phyloP scores from a whole-genome alignment of 2,888 invertebrate genomes.

The Dicyrtoma fusca region DNA sequence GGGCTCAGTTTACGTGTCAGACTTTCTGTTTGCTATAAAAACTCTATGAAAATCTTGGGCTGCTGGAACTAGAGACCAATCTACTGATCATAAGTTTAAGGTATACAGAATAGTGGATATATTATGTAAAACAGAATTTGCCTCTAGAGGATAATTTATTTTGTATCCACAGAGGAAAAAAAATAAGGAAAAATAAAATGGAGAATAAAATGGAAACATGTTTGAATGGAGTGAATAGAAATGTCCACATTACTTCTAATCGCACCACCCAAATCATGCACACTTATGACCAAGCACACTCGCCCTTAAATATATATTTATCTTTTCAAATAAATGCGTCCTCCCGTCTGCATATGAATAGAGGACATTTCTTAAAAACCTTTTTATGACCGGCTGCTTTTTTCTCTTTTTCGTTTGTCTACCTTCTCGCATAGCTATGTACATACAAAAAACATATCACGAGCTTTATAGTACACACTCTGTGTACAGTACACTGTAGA shows the following conservation, averaged over 20 bases:
- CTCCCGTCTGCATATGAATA: background rate
- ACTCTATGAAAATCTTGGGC: too few species aligned
- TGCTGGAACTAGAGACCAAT: too few species aligned
- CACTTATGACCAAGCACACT: constrained; percentile 2
- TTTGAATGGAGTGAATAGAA: background rate
- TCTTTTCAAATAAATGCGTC: background rate
- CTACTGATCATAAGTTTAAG: too few species aligned
- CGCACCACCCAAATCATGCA: constrained; percentile 10
- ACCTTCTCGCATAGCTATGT: background rate
- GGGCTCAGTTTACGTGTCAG: too few species aligned
- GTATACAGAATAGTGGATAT: too few species aligned
- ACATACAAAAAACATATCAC: too few species aligned
- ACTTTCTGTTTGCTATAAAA: too few species aligned
- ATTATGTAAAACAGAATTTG: too few species aligned
- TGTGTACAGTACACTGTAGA: too few species aligned
- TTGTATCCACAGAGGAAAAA: background rate
- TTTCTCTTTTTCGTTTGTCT: background rate
- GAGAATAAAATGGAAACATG: constrained; percentile 20
- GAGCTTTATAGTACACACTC: too few species aligned
- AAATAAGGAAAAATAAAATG: constrained; percentile 3
- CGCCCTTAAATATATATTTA: constrained; percentile 9
- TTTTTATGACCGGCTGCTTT: background rate
- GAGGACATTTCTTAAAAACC: background rate
- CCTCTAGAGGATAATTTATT: too few species aligned
- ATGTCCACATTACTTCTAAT: constrained; percentile 17